Evolutionary conservation across 1,140 invertebrate species (phyloP), one percentile per base, ranked within the genome.

Genomic region (Drosophila pruinosa): DNA sequence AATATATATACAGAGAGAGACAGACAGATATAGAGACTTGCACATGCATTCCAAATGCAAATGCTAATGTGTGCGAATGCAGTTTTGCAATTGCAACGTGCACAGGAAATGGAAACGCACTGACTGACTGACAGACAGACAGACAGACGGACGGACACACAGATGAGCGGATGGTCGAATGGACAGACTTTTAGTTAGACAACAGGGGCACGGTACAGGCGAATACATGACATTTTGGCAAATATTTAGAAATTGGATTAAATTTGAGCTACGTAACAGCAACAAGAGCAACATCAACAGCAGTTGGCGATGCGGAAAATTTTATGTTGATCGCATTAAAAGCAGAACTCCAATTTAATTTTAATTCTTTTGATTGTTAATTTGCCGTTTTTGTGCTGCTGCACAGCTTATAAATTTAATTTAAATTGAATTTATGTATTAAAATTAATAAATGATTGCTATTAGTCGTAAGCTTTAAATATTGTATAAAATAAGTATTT

Each of bases 101-200:
- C 48, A 63, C 81, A 77, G 82, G 82, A 86, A 86, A 86, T 86
- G 77, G 34, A 81, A 86, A 62, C 41, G 38, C 72, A 78, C 50
- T 64, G 58, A 48, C 48, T 34, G 63, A 59, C 54, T 43, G 59
- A 2, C 47, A 10, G n/a, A 53, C 38, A 7, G 21, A 48, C 21
- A 17, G 19, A n/a, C 12, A 1, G 31, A 50, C 31, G 4, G 31
- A 62, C 17, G 3, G 14, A 39, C 17, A 4, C 10, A 28, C 5
- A 52, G 6, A 19, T n/a, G n/a, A n/a, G n/a, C n/a, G 26, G 26
- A 15, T 21, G 3, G 39, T 7, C 31, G 36, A 28, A 53, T 8
- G 21, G 12, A 3, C 52, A 21, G 6, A n/a, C 21, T n/a, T n/a
- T n/a, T n/a, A n/a, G 24, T 21, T 31, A 10, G 17, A 50, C 10